Evolutionary conservation across 2,113 vertebrate species (phyloP).

Genomic region (Symphodus melops): DNA sequence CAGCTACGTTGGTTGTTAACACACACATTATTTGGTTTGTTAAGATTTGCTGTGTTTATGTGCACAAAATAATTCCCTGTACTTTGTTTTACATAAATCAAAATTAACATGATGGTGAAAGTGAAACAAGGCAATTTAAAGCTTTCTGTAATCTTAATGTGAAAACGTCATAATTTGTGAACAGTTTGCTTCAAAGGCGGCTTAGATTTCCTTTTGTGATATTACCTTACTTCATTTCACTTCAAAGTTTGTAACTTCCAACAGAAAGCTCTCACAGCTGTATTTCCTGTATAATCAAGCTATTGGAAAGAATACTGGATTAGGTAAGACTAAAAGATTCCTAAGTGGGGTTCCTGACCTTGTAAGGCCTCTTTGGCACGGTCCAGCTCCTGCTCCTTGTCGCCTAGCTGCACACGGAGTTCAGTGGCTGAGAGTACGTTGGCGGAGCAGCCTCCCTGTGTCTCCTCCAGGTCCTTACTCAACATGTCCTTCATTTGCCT

Average conservation of each 20-base stretch:
- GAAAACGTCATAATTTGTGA: background rate
- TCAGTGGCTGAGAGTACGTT: slow-evolving; percentile 92
- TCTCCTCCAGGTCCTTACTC: slow-evolving; percentile 93
- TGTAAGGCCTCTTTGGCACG: slow-evolving; percentile 95
- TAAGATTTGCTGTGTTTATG: no score
- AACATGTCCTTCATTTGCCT: slow-evolving; percentile 98
- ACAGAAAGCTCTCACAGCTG: background rate
- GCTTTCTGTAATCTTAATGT: no score
- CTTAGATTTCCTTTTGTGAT: background rate
- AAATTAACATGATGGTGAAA: no score
- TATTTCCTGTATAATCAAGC: slow-evolving; percentile 10
- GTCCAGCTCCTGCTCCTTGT: slow-evolving; percentile 95
- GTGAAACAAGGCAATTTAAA: no score
- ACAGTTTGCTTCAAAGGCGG: slow-evolving; percentile 4
- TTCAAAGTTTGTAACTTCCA: background rate
- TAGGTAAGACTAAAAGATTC: background rate
- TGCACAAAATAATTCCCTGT: background rate
- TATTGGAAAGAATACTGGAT: slow-evolving; percentile 23
- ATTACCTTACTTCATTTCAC: background rate
- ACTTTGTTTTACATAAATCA: no score
- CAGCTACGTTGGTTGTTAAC: background rate
- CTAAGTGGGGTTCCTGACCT: slow-evolving; percentile 82
- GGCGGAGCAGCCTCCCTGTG: slow-evolving; percentile 87
- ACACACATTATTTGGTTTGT: no score
- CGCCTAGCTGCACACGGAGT: slow-evolving; percentile 93